Evolutionary conservation across 1,140 invertebrate species (phyloP), one percentile per base, ranked within the genome.

Genomic region (Magallana gigas): DNA sequence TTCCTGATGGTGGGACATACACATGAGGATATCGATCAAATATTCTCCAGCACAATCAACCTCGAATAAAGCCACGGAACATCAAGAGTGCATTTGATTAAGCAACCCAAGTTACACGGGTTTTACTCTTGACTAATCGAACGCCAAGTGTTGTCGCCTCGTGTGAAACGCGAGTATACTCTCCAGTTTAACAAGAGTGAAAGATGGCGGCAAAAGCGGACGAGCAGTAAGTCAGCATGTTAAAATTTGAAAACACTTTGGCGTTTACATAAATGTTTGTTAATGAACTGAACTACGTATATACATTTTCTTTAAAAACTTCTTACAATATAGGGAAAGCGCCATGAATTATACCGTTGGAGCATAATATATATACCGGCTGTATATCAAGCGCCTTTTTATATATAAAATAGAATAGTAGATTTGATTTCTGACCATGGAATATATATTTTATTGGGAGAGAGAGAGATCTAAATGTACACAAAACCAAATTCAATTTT

Each of bases 1-100:
- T 89, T 87, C 56, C 62, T 89, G 5, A 89, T 86, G 83, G 85
- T 86, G 7, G 88, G 88, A 5, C 85, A 89, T 62, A 89, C 88
- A 14, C 85, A 89, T 80, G 88, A 89, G 29, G 85, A 87, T 86
- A 80, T 86, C 11, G 88, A 89, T 59, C 84, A 88, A 57, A 18
- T 88, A n/a, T 88, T 88, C 36, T 88, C 87, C 36, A 83, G 87
- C 23, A 71, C 14, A 23, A 62, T 71, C 16, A 48, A 48, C 36
- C 2, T 48, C 36, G 36, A 48, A 48, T 2, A 48, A 48, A 48
- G 3, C 23, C 23, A 1, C 23, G 23, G 23, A 23, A 23, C 23
- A 23, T 1, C 23, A 23, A 23, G 60, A 18, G 14, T 64, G 60
- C 60, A 64, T 64, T 64, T 3, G 60, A 60, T 60, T 60, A 60